Conservation (phyloP, 2,797 vertebrate genomes). For the Hafferia zeledoni region DNA sequence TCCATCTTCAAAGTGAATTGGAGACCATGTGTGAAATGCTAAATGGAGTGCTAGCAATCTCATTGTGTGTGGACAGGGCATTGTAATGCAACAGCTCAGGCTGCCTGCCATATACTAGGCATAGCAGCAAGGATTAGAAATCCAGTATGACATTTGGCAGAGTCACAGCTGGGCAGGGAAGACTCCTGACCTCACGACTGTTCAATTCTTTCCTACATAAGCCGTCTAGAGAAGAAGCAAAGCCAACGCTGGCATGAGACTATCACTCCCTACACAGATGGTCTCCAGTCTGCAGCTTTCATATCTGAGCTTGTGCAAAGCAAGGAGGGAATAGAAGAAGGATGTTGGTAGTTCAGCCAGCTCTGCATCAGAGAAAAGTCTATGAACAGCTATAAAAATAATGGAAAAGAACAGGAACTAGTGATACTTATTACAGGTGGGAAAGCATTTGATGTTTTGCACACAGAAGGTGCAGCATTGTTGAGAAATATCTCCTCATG, state of each 20-base stretch:
- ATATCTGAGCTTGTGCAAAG: neutral
- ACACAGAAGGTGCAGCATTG: neutral
- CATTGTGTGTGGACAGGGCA: neutral
- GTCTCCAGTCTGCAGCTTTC: neutral
- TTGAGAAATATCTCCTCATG: neutral
- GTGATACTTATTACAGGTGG: neutral
- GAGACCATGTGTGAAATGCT: neutral
- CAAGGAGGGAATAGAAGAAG: neutral
- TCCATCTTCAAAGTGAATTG: neutral
- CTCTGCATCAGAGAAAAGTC: neutral
- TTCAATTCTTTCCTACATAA: neutral
- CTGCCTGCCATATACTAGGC: neutral
- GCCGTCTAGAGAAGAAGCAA: neutral
- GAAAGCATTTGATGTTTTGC: neutral
- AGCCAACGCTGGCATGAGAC: neutral
- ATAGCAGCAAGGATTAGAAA: neutral
- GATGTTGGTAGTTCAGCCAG: neutral
- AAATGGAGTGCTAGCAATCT: neutral
- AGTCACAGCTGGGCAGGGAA: neutral
- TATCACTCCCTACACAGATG: neutral
- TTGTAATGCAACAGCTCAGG: neutral
- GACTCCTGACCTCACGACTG: neutral
- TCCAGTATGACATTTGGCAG: neutral
- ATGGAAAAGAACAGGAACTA: conserved; percentile 7
- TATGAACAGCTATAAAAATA: neutral